Evolutionary conservation across 2,113 vertebrate genomes (phyloP), one percentile per base, ranked within the genome.

Genomic region (Sylvicapra grimmia): DNA sequence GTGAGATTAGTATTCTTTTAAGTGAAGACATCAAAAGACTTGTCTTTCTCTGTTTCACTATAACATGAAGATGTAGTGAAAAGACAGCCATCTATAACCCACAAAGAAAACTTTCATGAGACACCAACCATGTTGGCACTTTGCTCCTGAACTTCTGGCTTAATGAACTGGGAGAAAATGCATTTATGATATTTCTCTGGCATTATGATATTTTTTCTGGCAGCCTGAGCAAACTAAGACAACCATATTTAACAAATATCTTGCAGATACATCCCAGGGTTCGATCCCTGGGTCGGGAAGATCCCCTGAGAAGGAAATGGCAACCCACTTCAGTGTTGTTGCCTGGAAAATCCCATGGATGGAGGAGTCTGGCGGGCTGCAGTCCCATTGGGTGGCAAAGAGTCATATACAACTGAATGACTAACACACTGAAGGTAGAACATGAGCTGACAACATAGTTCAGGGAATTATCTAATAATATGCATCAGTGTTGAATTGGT

Each of bases 241-340:
- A 93, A 36, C 29, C 5, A 21, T 85, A 49, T 65, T 88, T 87
- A 61, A 33, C 21, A 16, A 80, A 13, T 0, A 8, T 21, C 8
- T 25, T 47, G 25, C 5, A 49, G 23, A 54, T 85, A 87, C 29
- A 53, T 72, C n/a, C 9, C n/a, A 21, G n/a, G 9, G 65, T 72
- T 36, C 0, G 2, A 36, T 36, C n/a, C 9, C n/a, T 72, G n/a
- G 65, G 65, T 36, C 0, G 1, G n/a, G n/a, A 72, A 72, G 5
- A 25, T 75, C 5, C 11, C 11, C 72, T 75, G 21, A 75, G 36
- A 75, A 75, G 72, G 36, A 25, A 75, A 44, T 75, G 21, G 21
- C 36, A 75, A 40, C 11, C 21, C 36, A 75, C 11, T 44, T 25
- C 36, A 25, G 10, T 75, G 21, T 40, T 75, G 21, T 44, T 75